Percentiles rank a stretch among this genome's conserved stretches.
Evolutionary conservation across 2,888 invertebrate genomes (phyloP).

Genomic region (Machimus rusticus): DNA sequence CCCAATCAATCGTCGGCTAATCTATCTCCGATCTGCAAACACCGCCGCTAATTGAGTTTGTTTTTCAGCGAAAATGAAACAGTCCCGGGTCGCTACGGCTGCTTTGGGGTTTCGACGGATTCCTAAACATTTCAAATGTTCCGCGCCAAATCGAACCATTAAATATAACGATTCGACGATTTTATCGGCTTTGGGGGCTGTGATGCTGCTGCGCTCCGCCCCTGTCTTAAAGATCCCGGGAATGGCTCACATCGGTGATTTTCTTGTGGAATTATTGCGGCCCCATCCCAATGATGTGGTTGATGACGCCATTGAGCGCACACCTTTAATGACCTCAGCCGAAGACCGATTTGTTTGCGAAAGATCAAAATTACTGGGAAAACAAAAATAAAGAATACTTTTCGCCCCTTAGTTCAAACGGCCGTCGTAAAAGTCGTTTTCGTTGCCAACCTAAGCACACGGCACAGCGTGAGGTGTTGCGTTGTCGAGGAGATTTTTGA

Average conservation of each 20-base stretch:
- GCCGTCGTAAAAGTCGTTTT: neutral
- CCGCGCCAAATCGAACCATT: conserved; percentile 11
- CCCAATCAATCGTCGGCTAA: neutral
- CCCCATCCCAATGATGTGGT: neutral
- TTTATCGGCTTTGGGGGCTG: neutral
- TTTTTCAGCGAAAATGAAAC: conserved; percentile 19
- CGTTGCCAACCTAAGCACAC: neutral
- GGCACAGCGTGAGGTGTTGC: neutral
- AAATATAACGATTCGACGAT: neutral
- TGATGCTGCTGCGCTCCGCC: neutral
- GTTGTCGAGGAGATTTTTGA: neutral
- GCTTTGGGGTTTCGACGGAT: neutral
- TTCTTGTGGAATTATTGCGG: neutral
- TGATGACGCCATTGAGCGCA: neutral
- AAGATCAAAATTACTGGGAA: neutral
- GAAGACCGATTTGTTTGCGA: neutral
- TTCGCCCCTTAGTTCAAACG: neutral
- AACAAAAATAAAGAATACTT: neutral
- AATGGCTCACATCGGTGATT: neutral
- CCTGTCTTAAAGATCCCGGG: neutral
- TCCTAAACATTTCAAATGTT: neutral
- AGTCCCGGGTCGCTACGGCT: neutral
- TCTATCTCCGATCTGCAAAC: conserved; percentile 9
- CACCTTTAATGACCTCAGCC: neutral
- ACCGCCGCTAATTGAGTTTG: conserved; percentile 27